Conservation (phyloP, 1,140 invertebrate species). For the Protaetia brevitarsis region DNA sequence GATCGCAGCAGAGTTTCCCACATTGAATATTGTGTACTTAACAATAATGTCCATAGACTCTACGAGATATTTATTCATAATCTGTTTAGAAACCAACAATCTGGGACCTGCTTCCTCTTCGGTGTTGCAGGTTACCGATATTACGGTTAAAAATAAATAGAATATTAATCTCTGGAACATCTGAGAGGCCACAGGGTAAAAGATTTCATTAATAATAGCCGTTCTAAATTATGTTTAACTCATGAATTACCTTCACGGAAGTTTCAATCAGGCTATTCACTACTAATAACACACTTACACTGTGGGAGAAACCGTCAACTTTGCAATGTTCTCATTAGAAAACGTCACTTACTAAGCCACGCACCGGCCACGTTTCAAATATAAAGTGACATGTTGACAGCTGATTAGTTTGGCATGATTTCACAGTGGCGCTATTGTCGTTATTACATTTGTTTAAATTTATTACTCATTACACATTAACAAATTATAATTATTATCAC, state of each 20-base stretch:
- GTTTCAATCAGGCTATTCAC: neutral
- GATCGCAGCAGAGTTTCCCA: conserved; percentile 81
- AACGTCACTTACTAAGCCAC: neutral
- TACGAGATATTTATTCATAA: conserved; percentile 98
- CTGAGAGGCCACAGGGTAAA: neutral
- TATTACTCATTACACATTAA: too few relatives aligned
- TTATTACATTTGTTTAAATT: too few relatives aligned
- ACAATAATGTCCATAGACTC: conserved; percentile 96
- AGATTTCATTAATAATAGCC: neutral
- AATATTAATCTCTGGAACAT: conserved; percentile 8
- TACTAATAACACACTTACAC: neutral
- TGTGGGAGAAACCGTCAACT: neutral
- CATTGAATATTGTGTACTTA: conserved; percentile 84
- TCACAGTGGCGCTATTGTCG: neutral
- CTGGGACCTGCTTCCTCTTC: conserved; percentile 70
- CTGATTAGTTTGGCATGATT: neutral
- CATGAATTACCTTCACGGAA: neutral
- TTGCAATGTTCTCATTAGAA: neutral
- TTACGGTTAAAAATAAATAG: neutral
- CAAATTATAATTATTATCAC: too few relatives aligned
- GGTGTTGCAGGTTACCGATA: conserved; percentile 19
- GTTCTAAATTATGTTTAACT: neutral
- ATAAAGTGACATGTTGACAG: conserved; percentile 1
- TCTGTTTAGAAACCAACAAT: conserved; percentile 79
- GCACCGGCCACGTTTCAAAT: conserved; percentile 18